Percentiles rank a stretch among this genome's conserved stretches.
Conservation (phyloP, 2,797 vertebrate genomes). For the Premnoplex brunnescens region DNA sequence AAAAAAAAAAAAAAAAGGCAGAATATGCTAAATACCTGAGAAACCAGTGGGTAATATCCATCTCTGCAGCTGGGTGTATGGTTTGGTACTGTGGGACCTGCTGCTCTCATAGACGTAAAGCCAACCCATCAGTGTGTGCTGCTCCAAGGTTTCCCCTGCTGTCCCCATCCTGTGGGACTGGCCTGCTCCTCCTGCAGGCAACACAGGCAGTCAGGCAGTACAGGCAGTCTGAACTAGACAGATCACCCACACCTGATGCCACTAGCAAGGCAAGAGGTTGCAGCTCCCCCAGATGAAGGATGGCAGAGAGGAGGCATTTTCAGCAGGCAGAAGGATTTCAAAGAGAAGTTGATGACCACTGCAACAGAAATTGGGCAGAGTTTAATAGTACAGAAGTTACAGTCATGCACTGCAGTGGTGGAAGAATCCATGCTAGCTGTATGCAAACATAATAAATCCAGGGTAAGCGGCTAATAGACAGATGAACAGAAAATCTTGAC, state of each 20-base stretch:
- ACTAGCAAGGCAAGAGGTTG: accelerated
- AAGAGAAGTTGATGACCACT: not conserved
- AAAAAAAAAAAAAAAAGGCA: not conserved
- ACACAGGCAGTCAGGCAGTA: not conserved
- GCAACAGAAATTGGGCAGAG: not conserved
- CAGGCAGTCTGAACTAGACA: not conserved
- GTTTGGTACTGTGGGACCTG: not conserved
- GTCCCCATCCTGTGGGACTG: not conserved
- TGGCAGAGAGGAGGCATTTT: not conserved
- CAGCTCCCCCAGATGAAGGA: not conserved
- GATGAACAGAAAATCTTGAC: not conserved
- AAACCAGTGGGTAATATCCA: not conserved
- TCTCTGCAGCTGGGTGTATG: not conserved
- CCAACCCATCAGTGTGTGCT: not conserved
- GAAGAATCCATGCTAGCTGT: not conserved
- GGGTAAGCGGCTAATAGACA: not conserved
- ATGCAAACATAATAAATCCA: not conserved
- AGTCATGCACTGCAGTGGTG: accelerated
- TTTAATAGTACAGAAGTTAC: not conserved
- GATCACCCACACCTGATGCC: not conserved
- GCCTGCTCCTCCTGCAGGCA: not conserved
- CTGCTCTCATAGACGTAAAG: not conserved
- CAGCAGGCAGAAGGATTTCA: not conserved
- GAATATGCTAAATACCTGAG: not conserved
- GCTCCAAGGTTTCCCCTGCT: not conserved